Conservation (phyloP, 2,113 vertebrate species). For the Chionomys nivalis region DNA sequence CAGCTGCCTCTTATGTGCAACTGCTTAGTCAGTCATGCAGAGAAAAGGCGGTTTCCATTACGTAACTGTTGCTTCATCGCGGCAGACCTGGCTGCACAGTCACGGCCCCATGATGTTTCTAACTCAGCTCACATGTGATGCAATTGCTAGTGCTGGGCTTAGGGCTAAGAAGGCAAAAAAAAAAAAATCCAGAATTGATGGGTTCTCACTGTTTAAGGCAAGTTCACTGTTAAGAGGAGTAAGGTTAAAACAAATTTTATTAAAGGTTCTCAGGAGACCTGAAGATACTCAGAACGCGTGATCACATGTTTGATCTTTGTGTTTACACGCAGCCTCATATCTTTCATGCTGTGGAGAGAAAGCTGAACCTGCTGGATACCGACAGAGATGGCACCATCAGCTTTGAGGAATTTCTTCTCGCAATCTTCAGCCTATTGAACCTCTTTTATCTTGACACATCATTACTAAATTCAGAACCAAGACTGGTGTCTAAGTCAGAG, state of each 20-base stretch:
- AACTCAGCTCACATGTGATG: background rate
- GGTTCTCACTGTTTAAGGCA: background rate
- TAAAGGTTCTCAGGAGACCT: background rate
- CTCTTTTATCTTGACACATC: constrained; percentile 43
- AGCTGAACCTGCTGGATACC: constrained; percentile 52
- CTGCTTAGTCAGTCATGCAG: background rate
- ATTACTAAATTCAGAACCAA: constrained; percentile 44
- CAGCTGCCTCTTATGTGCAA: background rate
- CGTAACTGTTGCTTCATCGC: constrained; percentile 6
- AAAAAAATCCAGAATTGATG: background rate
- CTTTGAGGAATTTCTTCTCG: constrained; percentile 74
- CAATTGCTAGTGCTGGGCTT: background rate
- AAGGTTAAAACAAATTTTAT: background rate
- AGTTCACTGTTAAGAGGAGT: background rate
- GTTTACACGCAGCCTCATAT: constrained; percentile 55
- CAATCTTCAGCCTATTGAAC: constrained; percentile 63
- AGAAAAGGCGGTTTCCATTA: constrained; percentile 24
- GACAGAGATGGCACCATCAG: constrained; percentile 24
- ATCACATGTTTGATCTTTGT: constrained; percentile 22
- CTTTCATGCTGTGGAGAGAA: constrained; percentile 62
- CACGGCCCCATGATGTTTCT: background rate
- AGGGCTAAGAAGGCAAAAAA: background rate
- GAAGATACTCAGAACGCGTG: background rate
- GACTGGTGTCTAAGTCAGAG: constrained; percentile 29
- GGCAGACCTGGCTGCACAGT: background rate